Evolutionary conservation across 2,888 invertebrate species (phyloP).

Genomic region (Furcula furcula): DNA sequence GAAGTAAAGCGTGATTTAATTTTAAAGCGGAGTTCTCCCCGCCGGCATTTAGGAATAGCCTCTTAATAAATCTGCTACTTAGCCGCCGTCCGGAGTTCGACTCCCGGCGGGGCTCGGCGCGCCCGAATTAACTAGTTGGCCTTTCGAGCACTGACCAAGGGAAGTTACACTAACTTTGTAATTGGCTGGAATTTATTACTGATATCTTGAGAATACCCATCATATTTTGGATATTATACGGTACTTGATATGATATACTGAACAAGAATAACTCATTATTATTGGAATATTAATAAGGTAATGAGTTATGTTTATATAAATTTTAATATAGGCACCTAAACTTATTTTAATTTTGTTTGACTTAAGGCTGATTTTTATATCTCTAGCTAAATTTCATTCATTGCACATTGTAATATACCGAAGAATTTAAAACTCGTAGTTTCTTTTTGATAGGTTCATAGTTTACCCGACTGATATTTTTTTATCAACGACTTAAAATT

Average conservation of each 20-base stretch:
- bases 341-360: too few species aligned
- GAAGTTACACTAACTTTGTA: slow-evolving; percentile 52
- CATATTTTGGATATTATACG: slow-evolving; percentile 20
- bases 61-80: slow-evolving; percentile 77
- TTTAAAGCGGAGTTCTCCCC: slow-evolving; percentile 58
- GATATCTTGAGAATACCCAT: slow-evolving; percentile 39
- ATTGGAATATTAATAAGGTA: background rate
- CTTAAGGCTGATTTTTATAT: too few species aligned
- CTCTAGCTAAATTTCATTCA: too few species aligned
- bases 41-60: slow-evolving; percentile 60
- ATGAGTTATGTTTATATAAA: too few species aligned
- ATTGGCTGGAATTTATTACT: slow-evolving; percentile 51
- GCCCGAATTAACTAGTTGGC: slow-evolving; percentile 66
- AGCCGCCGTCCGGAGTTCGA: slow-evolving; percentile 64
- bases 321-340: too few species aligned
- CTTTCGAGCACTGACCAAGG: slow-evolving; percentile 59
- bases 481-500: too few species aligned
- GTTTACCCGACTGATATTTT: too few species aligned
- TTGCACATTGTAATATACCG: too few species aligned
- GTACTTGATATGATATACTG: slow-evolving; percentile 25
- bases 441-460: too few species aligned
- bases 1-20: slow-evolving; percentile 73
- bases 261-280: background rate
- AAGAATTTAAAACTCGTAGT: too few species aligned
- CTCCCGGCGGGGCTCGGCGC: slow-evolving; percentile 62